phyloP scores from a whole-genome alignment of 2,113 vertebrate species.

The Cygnus atratus region DNA sequence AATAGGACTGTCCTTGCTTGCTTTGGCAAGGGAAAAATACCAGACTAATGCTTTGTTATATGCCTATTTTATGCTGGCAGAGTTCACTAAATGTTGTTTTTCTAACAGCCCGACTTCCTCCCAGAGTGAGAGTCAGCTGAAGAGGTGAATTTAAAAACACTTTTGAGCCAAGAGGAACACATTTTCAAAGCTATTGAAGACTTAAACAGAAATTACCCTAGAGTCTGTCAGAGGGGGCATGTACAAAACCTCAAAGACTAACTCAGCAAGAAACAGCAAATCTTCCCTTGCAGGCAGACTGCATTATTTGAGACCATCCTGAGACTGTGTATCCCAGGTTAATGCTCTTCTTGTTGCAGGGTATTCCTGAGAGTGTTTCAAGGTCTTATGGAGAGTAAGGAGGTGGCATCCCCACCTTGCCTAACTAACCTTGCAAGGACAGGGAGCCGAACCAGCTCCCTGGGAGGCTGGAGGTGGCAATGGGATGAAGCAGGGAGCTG shows the following conservation, averaged over 20 bases:
- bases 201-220: neutral
- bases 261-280: neutral
- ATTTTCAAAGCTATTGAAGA: neutral
- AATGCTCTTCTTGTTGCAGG: neutral
- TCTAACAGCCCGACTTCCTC: neutral
- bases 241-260: neutral
- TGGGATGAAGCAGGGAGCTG: neutral
- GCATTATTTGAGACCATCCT: neutral
- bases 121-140: neutral
- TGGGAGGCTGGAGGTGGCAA: neutral
- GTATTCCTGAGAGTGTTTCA: neutral
- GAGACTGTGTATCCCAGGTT: no score
- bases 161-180: neutral
- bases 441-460: neutral
- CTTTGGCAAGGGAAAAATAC: neutral
- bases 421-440: neutral
- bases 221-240: neutral
- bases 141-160: neutral
- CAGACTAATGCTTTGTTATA: neutral
- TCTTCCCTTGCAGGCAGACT: neutral
- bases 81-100: neutral
- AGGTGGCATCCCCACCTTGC: neutral
- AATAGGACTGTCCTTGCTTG: neutral
- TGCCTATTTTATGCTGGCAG: neutral
- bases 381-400: rapidly evolving